Percentiles rank a stretch among this genome's conserved stretches.
Conservation (phyloP, 2,797 vertebrate genomes). For the Gambusia yucatana region DNA sequence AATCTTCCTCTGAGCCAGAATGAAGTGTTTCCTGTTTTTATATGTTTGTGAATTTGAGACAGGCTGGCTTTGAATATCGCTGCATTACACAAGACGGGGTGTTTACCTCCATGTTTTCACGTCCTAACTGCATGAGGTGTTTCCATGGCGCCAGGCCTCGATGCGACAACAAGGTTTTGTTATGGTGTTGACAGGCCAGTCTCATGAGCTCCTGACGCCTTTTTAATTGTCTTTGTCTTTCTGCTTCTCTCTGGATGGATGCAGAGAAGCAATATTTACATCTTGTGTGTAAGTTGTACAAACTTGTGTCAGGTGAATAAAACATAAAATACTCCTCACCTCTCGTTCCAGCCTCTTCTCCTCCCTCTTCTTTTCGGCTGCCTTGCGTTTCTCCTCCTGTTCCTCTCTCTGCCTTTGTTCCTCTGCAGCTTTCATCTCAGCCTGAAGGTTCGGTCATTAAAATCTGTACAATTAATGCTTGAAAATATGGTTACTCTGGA, state of each 20-base stretch:
- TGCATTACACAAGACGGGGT: constrained; percentile 6
- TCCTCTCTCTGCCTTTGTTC: constrained; percentile 83
- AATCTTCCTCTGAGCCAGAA: background rate
- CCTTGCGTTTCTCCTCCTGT: constrained; percentile 84
- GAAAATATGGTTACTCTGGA: accelerated
- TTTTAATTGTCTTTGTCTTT: constrained; percentile 83
- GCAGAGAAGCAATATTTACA: constrained; percentile 9
- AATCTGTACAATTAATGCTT: background rate
- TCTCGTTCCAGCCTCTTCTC: constrained; percentile 85
- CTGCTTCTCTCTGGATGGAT: constrained; percentile 84
- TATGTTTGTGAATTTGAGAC: background rate
- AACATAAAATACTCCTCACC: constrained; percentile 66
- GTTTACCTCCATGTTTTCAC: constrained; percentile 80
- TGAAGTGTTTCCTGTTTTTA: background rate
- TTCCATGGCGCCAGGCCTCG: constrained; percentile 90
- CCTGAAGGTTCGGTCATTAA: constrained; percentile 72
- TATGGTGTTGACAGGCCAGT: constrained; percentile 83
- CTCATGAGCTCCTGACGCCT: constrained; percentile 79
- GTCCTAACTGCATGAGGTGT: constrained; percentile 79
- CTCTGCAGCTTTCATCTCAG: constrained; percentile 86
- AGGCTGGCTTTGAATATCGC: background rate
- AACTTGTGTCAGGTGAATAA: constrained; percentile 5
- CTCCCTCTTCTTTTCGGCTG: constrained; percentile 80
- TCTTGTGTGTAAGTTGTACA: constrained; percentile 7
- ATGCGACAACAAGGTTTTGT: constrained; percentile 77